Base-by-base conservation (phyloP, 2,797 vertebrate species). In the Tamandua tetradactyla region DNA sequence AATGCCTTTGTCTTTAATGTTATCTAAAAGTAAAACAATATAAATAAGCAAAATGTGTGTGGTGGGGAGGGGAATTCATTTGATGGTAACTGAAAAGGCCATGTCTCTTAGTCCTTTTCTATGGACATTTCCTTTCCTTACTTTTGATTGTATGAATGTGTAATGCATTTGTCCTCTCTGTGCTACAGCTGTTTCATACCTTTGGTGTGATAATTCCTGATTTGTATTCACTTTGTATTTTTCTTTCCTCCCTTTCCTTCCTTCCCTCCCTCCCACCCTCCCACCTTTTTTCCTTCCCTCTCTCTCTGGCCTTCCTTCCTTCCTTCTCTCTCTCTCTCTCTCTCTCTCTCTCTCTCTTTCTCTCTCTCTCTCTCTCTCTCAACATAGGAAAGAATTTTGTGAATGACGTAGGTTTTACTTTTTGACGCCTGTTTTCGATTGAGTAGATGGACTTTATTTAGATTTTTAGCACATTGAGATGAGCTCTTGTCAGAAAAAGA, bases 401-500 rank as follows among this genome's bases (percentile, higher is more conserved):
- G 61, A 91, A 32, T 89, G n/a, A 62, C 44, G 11, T 20, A 61
- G 42, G 11, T 42, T 85, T 92, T 66, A 15, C 27, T 87, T 78
- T 88, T 71, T 49, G 72, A 25, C 78, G 68, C 5, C 71, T 79
- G 3, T 62, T 93, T 87, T 79, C 47, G 20, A 61, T 78, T 78
- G 68, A 78, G 52, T 75, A 57, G 68, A 11, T 83, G 40, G 66
- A 44, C 93, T 88, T 83, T 92, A 71, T 71, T 89, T 27, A 49
- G 44, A 47, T 25, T 94, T 89, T 75, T 66, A 82, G 49, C 35
- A 62, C 35, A 57, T 57, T 15, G 42, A 3, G 35, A 47, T 69
- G 8, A 72, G 22, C 62, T 88, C 13, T 79, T 78, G n/a, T 62
- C 55, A 80, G 52, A 68, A 69, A 49, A 49, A 80, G 55, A 76